Evolutionary conservation across 1,140 invertebrate species (phyloP), one percentile per base, ranked within the genome.

Genomic region (Scylla paramamosain): DNA sequence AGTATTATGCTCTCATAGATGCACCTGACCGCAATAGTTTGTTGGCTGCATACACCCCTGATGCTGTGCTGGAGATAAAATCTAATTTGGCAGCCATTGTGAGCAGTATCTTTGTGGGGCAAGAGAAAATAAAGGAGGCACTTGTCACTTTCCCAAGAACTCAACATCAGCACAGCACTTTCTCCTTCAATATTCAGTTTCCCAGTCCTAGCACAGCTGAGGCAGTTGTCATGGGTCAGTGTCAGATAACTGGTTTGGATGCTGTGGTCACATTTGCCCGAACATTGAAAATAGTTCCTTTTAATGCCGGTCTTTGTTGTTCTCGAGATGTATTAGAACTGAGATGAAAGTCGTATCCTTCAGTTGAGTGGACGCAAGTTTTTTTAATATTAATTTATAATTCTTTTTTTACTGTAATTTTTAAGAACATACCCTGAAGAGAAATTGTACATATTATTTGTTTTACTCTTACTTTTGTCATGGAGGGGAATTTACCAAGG

Each of bases 221-320:
- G 28, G 94, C 84, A 20, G 31, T 77, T 12, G 91, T 95, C 28
- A 93, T 52, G 14, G 94, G 94, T 29, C 84, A 92, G 52, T 92
- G 91, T 67, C 94, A 88, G 31, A 46, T 95, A 25, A 77, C 48
- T 48, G 94, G 94, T 14, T 84, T 92, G 86, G 86, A 67, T 46
- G 32, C 91, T 16, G 31, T 46, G 10, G 91, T 93, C n/a, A 91
- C 90, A 10, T 95, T 95, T 48, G 59, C 91, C 45, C 39, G 84
- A 14, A 87, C 86, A 86, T 87, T 95, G 94, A 95, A 67, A 20
- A 95, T 95, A 88, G 91, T 95, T 46, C 91, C 94, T 88, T 95
- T 88, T 77, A 95, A 95, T 95, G 83, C 91, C 7, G 94, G 94
- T 39, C 83, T 95, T 25, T 95, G 94, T 92, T 95, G 94, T 89